phyloP scores from a whole-genome alignment of 2,888 invertebrate species.

The Habrosyne pyritoides region DNA sequence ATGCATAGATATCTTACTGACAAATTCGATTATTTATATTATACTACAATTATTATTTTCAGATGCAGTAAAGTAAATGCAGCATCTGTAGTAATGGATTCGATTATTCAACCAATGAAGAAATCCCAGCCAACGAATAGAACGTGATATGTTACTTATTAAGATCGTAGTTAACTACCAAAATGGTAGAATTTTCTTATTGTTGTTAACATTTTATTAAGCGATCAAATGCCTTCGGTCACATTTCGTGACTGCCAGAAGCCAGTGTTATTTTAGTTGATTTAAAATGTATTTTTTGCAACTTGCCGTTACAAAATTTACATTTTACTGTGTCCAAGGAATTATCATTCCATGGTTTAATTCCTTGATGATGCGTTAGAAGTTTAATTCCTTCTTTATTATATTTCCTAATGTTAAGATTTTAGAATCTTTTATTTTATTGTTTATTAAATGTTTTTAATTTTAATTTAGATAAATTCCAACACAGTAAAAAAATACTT shows the following conservation, averaged over 20 bases:
- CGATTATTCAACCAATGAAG: conserved; percentile 56
- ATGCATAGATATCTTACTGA: too few relatives aligned
- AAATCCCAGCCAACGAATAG: conserved; percentile 41
- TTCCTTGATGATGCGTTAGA: conserved; percentile 3
- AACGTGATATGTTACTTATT: conserved; percentile 31
- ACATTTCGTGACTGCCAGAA: too few relatives aligned
- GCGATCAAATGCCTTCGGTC: background rate
- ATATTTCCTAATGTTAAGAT: background rate
- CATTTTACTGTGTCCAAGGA: conserved; percentile 8
- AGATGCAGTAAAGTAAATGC: conserved; percentile 73
- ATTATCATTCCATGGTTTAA: background rate
- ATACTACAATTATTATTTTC: conserved; percentile 18
- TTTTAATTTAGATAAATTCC: background rate
- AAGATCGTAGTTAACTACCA: conserved; percentile 8
- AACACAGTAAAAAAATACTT: background rate
- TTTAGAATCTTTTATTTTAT: background rate
- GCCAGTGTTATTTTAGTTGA: background rate
- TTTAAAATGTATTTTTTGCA: conserved; percentile 4
- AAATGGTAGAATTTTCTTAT: conserved; percentile 11
- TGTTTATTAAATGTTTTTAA: background rate
- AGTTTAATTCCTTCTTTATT: background rate
- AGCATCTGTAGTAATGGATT: conserved; percentile 63
- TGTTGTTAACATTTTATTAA: conserved; percentile 1
- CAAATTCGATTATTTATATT: too few relatives aligned
- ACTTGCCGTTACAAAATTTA: background rate